Percentiles rank a stretch among this genome's conserved stretches.
Evolutionary conservation across 92 coral and sea anemone genomes (phyloP).

Genomic region (Paramuricea clavata): DNA sequence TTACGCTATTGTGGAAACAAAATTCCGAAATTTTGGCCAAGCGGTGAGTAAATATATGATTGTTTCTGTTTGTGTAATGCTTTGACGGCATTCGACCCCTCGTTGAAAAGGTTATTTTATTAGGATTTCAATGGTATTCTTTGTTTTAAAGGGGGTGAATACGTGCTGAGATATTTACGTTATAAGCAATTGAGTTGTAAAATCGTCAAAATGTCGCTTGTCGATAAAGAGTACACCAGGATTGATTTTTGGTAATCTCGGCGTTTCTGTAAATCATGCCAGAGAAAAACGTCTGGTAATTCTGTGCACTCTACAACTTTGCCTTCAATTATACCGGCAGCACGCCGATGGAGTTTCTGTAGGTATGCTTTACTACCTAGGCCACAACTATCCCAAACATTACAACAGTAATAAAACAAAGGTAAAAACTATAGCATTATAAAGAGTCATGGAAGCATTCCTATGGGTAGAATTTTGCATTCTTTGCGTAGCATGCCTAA

Average conservation of each 20-base stretch:
- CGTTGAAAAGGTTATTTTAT: too few species aligned
- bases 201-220: too few species aligned
- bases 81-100: too few species aligned
- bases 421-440: slow-evolving; percentile 32
- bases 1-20: too few species aligned
- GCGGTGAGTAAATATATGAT: too few species aligned
- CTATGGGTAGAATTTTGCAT: slow-evolving; percentile 12
- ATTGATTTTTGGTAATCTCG: neutral
- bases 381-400: slow-evolving; percentile 70
- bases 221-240: too few species aligned
- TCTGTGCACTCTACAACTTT: slow-evolving; percentile 28
- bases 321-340: slow-evolving; percentile 68
- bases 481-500: slow-evolving; percentile 34
- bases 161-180: too few species aligned
- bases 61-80: too few species aligned
- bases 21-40: too few species aligned
- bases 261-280: slow-evolving; percentile 55
- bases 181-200: too few species aligned
- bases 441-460: neutral
- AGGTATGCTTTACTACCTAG: slow-evolving; percentile 59
- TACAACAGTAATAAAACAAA: slow-evolving; percentile 38
- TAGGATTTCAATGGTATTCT: too few species aligned
- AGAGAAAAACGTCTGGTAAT: slow-evolving; percentile 28
- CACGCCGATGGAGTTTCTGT: slow-evolving; percentile 58
- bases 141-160: too few species aligned